Evolutionary conservation across 2,888 invertebrate genomes (phyloP), one percentile per base, ranked within the genome.

Genomic region (Rhagonycha lutea): DNA sequence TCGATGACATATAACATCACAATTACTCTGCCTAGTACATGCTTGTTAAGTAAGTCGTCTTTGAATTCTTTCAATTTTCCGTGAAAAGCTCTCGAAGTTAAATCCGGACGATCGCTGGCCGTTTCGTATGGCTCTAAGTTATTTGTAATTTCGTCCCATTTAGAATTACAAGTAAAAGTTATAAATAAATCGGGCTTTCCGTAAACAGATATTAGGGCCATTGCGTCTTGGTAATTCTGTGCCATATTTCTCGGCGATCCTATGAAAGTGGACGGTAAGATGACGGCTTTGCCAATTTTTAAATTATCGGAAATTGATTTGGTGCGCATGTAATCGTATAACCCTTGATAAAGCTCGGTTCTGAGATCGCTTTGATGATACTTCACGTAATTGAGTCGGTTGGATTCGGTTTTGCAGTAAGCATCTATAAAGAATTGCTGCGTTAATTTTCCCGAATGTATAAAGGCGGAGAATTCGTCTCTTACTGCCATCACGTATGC

Each of bases 131-230:
- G 65, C 62, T 72, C 65, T 23, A 87, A 74, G 79, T 84, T 84
- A 71, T 84, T 83, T 28, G 63, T 68, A 14, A 88, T 87, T 81
- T 88, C 87, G 14, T 71, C 76, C 86, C 87, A 88, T 70, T 84
- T 84, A 4, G 86, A 87, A 81, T 88, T 88, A 75, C 87, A 87
- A 2, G 88, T 88, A 79, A 88, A 83, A 14, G 88, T 88, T 7
- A 88, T 79, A 79, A 88, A 89, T n/a, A 87, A 79, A 32, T 72
- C 70, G 5, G 80, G 79, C 14, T 70, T 68, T 10, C 88, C 88
- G 83, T 80, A 86, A 75, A 85, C 84, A 61, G 84, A 32, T 4
- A 89, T 88, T 70, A 87, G 85, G n/a, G 86, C 81, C 87, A 89
- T 88, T 0, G 87, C 85, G 83, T 88, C 87, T 78, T 88, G 86